Base-by-base conservation (phyloP, 2,113 vertebrate genomes). In the Indri indri region DNA sequence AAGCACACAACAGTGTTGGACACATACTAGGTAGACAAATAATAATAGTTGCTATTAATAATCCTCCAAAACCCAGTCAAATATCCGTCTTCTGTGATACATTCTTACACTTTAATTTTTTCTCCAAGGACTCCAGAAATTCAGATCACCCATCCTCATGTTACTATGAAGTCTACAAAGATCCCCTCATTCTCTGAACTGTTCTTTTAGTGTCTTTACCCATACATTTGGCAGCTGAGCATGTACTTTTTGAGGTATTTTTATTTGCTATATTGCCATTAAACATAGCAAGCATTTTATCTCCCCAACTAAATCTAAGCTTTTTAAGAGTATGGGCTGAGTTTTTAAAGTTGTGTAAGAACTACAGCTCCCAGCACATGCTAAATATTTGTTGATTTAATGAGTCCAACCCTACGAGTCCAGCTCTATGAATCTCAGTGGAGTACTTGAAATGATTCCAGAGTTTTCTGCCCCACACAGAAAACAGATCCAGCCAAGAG, bases 401-500 rank as follows among this genome's bases (percentile, higher is more conserved):
- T 82, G 71, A 94, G 25, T 54, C 59, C 81, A 91, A 54, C 23
- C 63, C 59, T 73, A 45, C 10, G 32, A 88, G 52, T 77, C 97
- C 66, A 82, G 47, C 12, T 73, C 83, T 82, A 54, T 89, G 94
- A 94, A 82, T 96, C 89, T 97, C 85, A 63, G 54, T 34, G 23
- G 45, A 96, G 66, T 23, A 42, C 63, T 93, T 95, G 95, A 97
- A 90, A 97, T n/a, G 61, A 92, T 87, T 80, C 79, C 97, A 97
- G 85, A 68, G 70, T 87, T 65, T 96, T 96, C 79, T 97, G 82
- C 79, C 84, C 93, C 86, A 93, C 91, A 86, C 70, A 95, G 95
- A 97, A 98, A 95, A 90, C 23, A 1, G 6, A 91, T 95, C 84
- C 96, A 52, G 93, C 98, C 80, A 98, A 98, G 91, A 96, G 97